Evolutionary conservation across 2,113 vertebrate genomes (phyloP), one percentile per base, ranked within the genome.

Genomic region (Craseonycteris thonglongyai): DNA sequence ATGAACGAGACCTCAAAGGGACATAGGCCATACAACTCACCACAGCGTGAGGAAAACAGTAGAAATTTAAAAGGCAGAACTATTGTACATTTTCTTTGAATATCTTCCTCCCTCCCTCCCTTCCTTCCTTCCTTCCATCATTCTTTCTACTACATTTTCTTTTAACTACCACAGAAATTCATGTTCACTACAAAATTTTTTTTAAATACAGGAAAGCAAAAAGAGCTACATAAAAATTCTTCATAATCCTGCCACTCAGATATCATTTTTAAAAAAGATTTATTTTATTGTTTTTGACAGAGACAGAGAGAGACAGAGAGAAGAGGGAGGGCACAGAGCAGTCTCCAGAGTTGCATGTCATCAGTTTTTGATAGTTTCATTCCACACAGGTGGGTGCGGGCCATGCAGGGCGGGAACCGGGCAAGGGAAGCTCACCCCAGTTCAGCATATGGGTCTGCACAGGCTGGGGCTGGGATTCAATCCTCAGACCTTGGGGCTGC

Each of bases 191-290:
- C 15, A 21, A 72, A 78, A 63, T 58, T 19, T 7, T 59, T 91
- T 68, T 18, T 84, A 80, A 86, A 83, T 78, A 47, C 6, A 89
- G 68, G 56, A 95, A 93, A 59, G 18, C 61, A 86, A 89, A 96
- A 85, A 61, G 71, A 69, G 24, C 26, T 40, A 71, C 38, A 56
- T 85, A 93, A 75, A 88, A 82, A 45, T 63, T 79, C 22, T 22
- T 75, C 21, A 47, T 89, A 95, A 83, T 47, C 40, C 30, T 6
- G 85, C 14, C n/a, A 47, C 33, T 56, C 68, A n/a, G 28, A 65
- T 45, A 72, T 12, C 35, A 87, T 59, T 81, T 95, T n/a, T n/a
- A n/a, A n/a, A n/a, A n/a, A n/a, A n/a, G n/a, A n/a, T n/a, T n/a
- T n/a, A n/a, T n/a, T n/a, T n/a, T n/a, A n/a, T n/a, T n/a, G n/a